Evolutionary conservation across 2,797 vertebrate genomes (phyloP).

Genomic region (Bovichtus diacanthus): DNA sequence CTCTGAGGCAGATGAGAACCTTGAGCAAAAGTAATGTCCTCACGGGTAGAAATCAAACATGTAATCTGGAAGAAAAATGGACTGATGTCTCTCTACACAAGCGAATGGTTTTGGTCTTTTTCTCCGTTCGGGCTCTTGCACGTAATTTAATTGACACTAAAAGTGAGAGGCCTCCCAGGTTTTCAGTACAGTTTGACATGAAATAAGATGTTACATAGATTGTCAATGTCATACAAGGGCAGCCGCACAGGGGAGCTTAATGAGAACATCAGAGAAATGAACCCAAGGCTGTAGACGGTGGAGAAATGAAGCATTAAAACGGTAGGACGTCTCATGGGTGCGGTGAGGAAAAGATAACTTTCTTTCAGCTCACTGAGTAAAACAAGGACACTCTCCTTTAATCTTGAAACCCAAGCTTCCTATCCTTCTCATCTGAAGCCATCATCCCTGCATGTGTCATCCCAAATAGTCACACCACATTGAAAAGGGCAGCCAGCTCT

Average conservation of each 20-base stretch:
- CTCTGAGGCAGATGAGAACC: constrained; percentile 35
- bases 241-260: constrained; percentile 56
- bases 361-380: constrained; percentile 35
- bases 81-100: constrained; percentile 4
- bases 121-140: constrained; percentile 8
- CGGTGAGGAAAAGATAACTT: constrained; percentile 17
- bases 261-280: constrained; percentile 61
- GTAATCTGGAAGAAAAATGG: constrained; percentile 8
- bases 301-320: constrained; percentile 58
- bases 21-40: constrained; percentile 29
- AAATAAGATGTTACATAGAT: constrained; percentile 64
- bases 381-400: constrained; percentile 58
- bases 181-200: constrained; percentile 30
- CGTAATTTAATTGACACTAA: constrained; percentile 37
- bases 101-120: neutral
- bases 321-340: constrained; percentile 32
- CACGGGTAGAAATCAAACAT: constrained; percentile 15
- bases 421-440: constrained; percentile 44
- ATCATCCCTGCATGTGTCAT: constrained; percentile 39
- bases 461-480: constrained; percentile 9
- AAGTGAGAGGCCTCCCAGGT: constrained; percentile 31
- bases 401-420: constrained; percentile 44
- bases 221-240: constrained; percentile 64
- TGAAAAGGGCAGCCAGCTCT: constrained; percentile 1
- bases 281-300: constrained; percentile 51